phyloP scores from a whole-genome alignment of 2,888 invertebrate genomes.

The Synergus japonicus region DNA sequence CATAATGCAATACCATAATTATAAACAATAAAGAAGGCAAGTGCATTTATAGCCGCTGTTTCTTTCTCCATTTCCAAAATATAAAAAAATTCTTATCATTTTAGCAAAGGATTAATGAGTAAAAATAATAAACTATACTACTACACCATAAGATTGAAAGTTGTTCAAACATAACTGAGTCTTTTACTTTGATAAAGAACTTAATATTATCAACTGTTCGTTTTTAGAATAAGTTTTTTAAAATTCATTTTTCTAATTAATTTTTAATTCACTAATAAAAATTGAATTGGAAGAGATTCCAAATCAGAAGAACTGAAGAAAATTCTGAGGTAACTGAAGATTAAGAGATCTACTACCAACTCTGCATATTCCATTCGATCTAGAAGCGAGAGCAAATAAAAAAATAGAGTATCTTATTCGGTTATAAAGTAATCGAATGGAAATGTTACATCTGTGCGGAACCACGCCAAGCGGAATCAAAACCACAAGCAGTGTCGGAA shows the following conservation, averaged over 20 bases:
- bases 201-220: too few relatives aligned
- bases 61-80: not conserved
- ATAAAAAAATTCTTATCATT: not conserved
- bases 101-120: not conserved
- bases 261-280: too few relatives aligned
- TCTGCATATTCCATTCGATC: not conserved
- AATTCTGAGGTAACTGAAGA: too few relatives aligned
- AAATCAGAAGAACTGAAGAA: too few relatives aligned
- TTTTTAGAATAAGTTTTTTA: too few relatives aligned
- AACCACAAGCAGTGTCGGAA: constrained; percentile 92
- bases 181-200: too few relatives aligned
- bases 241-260: too few relatives aligned
- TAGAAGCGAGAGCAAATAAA: not conserved
- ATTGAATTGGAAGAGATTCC: too few relatives aligned
- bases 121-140: not conserved
- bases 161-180: not conserved
- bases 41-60: not conserved
- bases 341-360: not conserved
- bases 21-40: not conserved
- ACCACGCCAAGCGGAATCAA: constrained; percentile 86
- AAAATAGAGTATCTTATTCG: not conserved
- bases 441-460: constrained; percentile 68
- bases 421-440: constrained; percentile 26
- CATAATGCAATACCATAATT: not conserved
- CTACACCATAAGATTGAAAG: not conserved